A percentile compares a stretch with the other conserved stretches of the same genome.
Evolutionary conservation across 64 coral and sea anemone species (phyloP).

Genomic region (Stichodactyla helianthus): DNA sequence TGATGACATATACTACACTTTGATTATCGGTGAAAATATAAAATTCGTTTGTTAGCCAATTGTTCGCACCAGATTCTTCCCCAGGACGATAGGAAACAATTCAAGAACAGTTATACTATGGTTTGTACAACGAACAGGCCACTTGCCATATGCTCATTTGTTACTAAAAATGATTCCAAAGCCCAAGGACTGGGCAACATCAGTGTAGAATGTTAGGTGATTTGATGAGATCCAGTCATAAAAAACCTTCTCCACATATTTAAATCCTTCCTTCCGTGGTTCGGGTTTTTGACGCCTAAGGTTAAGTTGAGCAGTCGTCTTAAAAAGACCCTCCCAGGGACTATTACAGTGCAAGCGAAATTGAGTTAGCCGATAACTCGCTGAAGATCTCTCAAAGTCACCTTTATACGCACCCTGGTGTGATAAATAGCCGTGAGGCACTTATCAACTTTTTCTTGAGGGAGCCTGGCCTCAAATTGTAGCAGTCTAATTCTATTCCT

Average conservation of each 20-base stretch:
- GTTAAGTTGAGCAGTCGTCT: conserved; percentile 10
- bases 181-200: conserved; percentile 29
- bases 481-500: conserved; percentile 40
- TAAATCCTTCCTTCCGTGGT: background rate
- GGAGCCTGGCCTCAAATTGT: conserved; percentile 5
- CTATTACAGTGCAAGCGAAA: background rate
- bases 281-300: background rate
- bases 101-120: background rate
- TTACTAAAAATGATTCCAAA: no score
- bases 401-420: background rate
- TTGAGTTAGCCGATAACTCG: background rate
- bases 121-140: conserved; percentile 1
- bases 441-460: conserved; percentile 33
- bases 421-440: background rate
- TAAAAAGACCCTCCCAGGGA: conserved; percentile 28
- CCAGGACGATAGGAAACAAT: conserved; percentile 28
- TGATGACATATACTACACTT: conserved; percentile 8
- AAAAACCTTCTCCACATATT: background rate
- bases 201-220: conserved; percentile 28
- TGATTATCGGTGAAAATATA: conserved; percentile 26
- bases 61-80: background rate
- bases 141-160: no score
- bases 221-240: background rate
- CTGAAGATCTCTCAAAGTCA: conserved; percentile 15
- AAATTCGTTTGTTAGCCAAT: background rate